phyloP scores from a whole-genome alignment of 2,797 vertebrate genomes.

The Trematomus bernacchii region DNA sequence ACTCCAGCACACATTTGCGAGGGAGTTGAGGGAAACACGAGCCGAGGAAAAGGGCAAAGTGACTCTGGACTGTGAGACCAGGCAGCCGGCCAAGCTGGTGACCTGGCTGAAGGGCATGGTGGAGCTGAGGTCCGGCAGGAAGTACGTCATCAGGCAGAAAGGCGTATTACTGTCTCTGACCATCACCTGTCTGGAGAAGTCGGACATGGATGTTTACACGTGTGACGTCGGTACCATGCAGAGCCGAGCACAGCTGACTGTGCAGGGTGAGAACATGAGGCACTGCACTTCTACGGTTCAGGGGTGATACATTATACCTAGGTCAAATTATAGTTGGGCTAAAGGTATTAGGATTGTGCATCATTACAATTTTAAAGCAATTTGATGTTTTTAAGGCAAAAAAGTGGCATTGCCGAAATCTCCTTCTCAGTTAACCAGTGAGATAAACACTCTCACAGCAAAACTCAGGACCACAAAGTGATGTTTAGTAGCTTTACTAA shows the following conservation, averaged over 20 bases:
- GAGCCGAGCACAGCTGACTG: constrained; percentile 88
- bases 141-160: constrained; percentile 87
- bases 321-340: not conserved
- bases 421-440: too few relatives aligned
- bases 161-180: constrained; percentile 88
- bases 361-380: too few relatives aligned
- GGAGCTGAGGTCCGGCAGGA: constrained; percentile 87
- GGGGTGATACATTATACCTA: not conserved
- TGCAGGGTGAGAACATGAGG: constrained; percentile 86
- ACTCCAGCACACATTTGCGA: constrained; percentile 89
- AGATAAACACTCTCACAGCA: too few relatives aligned
- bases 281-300: not conserved
- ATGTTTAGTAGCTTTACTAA: too few relatives aligned
- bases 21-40: constrained; percentile 86
- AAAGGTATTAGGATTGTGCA: not conserved
- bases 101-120: constrained; percentile 91
- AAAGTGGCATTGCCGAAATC: too few relatives aligned
- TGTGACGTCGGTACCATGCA: constrained; percentile 92
- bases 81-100: constrained; percentile 78
- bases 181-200: constrained; percentile 88
- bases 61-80: constrained; percentile 89
- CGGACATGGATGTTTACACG: constrained; percentile 89
- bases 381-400: too few relatives aligned
- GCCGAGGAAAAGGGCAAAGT: constrained; percentile 88
- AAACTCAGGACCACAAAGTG: too few relatives aligned